Percentiles rank a stretch among this genome's conserved stretches.
Conservation (phyloP, 2,888 invertebrate genomes). For the Drosophila leonis region DNA sequence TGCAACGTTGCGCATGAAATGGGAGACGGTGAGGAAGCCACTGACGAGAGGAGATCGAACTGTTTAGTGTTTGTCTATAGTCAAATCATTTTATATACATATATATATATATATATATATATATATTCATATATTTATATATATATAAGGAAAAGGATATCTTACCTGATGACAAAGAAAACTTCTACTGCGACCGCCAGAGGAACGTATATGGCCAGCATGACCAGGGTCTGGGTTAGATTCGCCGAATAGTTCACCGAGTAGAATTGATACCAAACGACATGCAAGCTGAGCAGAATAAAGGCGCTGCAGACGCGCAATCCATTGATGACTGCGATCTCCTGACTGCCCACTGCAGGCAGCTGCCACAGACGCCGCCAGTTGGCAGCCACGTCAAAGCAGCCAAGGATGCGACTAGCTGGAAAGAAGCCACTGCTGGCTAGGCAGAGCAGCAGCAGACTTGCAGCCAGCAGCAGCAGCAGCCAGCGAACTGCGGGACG, state of each 20-base stretch:
- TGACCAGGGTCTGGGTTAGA: no score
- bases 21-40: constrained; percentile 54
- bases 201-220: constrained; percentile 17
- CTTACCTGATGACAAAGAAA: constrained; percentile 61
- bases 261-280: constrained; percentile 37
- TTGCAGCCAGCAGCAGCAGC: neutral
- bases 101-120: no score
- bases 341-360: constrained; percentile 5
- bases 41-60: constrained; percentile 9
- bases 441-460: constrained; percentile 28
- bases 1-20: constrained; percentile 41
- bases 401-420: constrained; percentile 15
- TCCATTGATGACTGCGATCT: constrained; percentile 55
- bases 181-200: no score
- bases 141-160: no score
- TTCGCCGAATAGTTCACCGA: constrained; percentile 25
- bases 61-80: neutral
- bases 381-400: constrained; percentile 43
- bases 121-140: no score
- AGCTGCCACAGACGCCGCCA: constrained; percentile 40
- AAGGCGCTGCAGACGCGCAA: constrained; percentile 47
- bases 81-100: no score
- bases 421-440: neutral
- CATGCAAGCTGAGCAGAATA: constrained; percentile 33
- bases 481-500: constrained; percentile 20